Evolutionary conservation across 2,888 invertebrate species (phyloP).

Genomic region (Spialia ferax): DNA sequence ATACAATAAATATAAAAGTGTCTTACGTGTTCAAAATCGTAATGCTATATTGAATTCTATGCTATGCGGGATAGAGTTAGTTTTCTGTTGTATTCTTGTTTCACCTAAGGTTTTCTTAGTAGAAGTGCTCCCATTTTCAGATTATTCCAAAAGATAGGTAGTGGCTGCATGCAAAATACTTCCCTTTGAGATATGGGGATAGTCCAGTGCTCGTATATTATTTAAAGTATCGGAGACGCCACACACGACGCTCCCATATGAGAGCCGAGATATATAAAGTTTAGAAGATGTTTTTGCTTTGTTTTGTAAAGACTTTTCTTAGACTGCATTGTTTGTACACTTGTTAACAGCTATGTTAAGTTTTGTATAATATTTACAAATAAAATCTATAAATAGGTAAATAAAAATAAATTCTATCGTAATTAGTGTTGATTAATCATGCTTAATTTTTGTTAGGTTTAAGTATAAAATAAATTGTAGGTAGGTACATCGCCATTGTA

Average conservation of each 20-base stretch:
- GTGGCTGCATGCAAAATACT: slow-evolving; percentile 82
- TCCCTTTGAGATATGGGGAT: slow-evolving; percentile 82
- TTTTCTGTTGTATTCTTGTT: slow-evolving; percentile 37
- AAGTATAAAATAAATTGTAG: too few relatives aligned
- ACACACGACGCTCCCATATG: slow-evolving; percentile 74
- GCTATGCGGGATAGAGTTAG: slow-evolving; percentile 30
- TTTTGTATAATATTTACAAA: background rate
- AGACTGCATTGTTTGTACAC: background rate
- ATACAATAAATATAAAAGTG: slow-evolving; percentile 46
- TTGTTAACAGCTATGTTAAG: background rate
- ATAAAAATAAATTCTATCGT: too few relatives aligned
- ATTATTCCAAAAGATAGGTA: slow-evolving; percentile 81
- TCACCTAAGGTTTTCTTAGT: slow-evolving; percentile 3
- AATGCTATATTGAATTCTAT: slow-evolving; percentile 46
- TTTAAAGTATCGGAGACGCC: slow-evolving; percentile 74
- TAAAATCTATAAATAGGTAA: too few relatives aligned
- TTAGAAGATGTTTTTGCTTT: slow-evolving; percentile 12
- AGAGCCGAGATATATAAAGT: slow-evolving; percentile 39
- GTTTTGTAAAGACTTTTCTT: slow-evolving; percentile 7
- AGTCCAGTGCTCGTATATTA: slow-evolving; percentile 73
- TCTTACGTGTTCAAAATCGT: slow-evolving; percentile 34
- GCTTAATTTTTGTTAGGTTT: too few relatives aligned
- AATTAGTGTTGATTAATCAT: too few relatives aligned
- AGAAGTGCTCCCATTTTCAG: slow-evolving; percentile 72
- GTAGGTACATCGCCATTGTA: background rate